Evolutionary conservation across 2,888 invertebrate genomes (phyloP).

Genomic region (Byasa hedistus): DNA sequence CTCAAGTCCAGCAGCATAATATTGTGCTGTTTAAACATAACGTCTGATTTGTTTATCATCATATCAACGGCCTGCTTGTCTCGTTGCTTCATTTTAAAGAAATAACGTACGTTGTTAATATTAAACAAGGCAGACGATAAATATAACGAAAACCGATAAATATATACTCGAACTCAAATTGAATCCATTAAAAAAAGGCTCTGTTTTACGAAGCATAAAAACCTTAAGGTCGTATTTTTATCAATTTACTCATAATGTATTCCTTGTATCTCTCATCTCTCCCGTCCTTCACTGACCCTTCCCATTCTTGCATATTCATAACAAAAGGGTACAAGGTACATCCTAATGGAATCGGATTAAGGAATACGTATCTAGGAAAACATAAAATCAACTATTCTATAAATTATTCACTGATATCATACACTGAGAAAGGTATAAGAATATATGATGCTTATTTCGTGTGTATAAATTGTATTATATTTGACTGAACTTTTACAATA

Average conservation of each 20-base stretch:
- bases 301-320: conserved; percentile 28
- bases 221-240: conserved; percentile 10
- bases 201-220: conserved; percentile 4
- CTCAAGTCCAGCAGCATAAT: too few species aligned
- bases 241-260: conserved; percentile 15
- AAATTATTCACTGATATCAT: conserved; percentile 11
- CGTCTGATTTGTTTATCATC: too few species aligned
- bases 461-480: neutral
- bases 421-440: neutral
- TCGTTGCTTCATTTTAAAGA: too few species aligned
- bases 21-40: too few species aligned
- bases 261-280: conserved; percentile 14
- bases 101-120: neutral
- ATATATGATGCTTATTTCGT: neutral
- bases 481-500: too few species aligned
- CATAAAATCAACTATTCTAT: conserved; percentile 3
- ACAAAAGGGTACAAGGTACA: conserved; percentile 26
- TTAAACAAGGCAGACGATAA: neutral
- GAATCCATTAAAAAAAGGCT: conserved; percentile 1
- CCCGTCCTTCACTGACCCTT: conserved; percentile 22
- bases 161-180: neutral
- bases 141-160: neutral
- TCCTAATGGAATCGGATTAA: conserved; percentile 28
- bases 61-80: too few species aligned
- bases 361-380: conserved; percentile 21